These are phyloP conservation scores for Nannobrachium achirus DNA, from an alignment of 2,113 vertebrate genomes.

Conservation along the genomic window DNA sequence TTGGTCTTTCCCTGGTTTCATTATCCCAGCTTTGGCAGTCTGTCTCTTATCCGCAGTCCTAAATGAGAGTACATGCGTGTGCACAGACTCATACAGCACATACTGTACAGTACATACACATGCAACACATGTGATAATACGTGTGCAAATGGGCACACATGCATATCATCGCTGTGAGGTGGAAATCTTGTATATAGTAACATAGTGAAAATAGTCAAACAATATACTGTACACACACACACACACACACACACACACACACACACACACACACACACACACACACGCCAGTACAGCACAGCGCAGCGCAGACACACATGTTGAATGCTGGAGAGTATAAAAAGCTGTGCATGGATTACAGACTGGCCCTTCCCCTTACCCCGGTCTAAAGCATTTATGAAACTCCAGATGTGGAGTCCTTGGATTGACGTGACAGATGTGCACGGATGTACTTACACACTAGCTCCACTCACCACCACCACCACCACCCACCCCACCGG, in stretches of 20 bases:
- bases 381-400: constrained; percentile 10
- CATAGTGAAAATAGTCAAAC: too few species aligned
- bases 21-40: constrained; percentile 21
- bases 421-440: constrained; percentile 70
- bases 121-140: neutral
- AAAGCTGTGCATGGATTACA: constrained; percentile 42
- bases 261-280: neutral
- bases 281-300: neutral
- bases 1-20: constrained; percentile 9
- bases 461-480: constrained; percentile 17
- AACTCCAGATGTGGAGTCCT: constrained; percentile 33
- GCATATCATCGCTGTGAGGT: too few species aligned
- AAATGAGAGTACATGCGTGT: neutral
- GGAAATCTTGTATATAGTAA: too few species aligned
- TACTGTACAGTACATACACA: neutral
- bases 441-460: constrained; percentile 47
- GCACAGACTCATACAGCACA: neutral
- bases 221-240: constrained; percentile 4
- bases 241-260: neutral
- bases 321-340: constrained; percentile 7
- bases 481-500: too few species aligned
- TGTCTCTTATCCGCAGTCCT: constrained; percentile 6
- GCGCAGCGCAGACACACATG: neutral
- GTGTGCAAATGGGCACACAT: too few species aligned
- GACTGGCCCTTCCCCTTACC: constrained; percentile 1